Evolutionary conservation across 2,797 vertebrate genomes (phyloP), one percentile per base, ranked within the genome.

Genomic region (Sternotherus odoratus): DNA sequence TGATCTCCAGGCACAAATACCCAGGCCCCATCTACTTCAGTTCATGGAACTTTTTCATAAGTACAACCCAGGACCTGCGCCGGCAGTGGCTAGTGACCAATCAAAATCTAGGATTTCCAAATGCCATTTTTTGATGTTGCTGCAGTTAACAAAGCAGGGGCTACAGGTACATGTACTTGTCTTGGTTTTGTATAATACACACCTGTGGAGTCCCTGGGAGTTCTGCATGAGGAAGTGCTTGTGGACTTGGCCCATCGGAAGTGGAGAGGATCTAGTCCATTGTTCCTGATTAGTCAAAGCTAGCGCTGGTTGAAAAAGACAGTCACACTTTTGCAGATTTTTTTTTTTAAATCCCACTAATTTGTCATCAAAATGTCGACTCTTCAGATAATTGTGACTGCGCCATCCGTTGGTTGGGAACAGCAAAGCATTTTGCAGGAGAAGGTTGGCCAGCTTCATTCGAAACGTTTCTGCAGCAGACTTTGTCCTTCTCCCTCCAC

Each of bases 21-120:
- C 3, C 33, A 23, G 16, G 23, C 10, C 0, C 1, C 36, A 46
- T 9, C 0, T 83, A 26, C 39, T 46, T 74, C 39, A 28, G 21
- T 9, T 30, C 1, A 60, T 84, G 87, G 24, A 53, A 0, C 75
- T 60, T 50, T 79, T 5, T 17, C 49, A 2, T 8, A 13, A 30
- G 33, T 9, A 2, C 5, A 80, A 2, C 33, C 0, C 0, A 2
- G 56, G 0, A 53, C 51, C 81, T 66, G 79, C 33, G 21, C 82
- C 10, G 24, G 39, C 80, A 57, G 54, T 0, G 2, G 39, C 0
- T 39, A 12, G 63, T 39, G n/a, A 36, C 72, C 6, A 75, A 1
- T 13, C 39, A 15, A 23, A 8, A 16, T 28, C 5, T 56, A n/a
- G 89, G 56, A 33, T 46, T 16, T 28, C 39, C 43, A 28, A 48